A percentile compares a stretch with the other conserved stretches of the same genome.
These are phyloP conservation scores for Leguminivora glycinivorella DNA, from an alignment of 1,140 invertebrate genomes.

Conservation along the genomic window DNA sequence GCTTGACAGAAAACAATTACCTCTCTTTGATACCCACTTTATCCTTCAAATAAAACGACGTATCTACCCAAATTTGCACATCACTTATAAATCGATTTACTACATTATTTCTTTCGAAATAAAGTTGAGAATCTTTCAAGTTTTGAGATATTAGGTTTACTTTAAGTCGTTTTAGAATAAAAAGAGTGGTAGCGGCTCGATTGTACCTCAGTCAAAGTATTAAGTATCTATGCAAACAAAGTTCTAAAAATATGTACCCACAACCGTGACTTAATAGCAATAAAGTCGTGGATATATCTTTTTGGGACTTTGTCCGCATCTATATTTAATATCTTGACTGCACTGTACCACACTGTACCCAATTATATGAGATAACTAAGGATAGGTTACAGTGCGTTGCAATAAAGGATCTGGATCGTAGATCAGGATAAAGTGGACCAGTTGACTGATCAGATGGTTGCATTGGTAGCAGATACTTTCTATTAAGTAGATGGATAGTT, in stretches of 20 bases:
- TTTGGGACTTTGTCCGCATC: no score
- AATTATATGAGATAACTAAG: slow-evolving; percentile 16
- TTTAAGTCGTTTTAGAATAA: neutral
- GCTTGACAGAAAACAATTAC: slow-evolving; percentile 26
- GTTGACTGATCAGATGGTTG: neutral
- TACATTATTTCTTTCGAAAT: neutral
- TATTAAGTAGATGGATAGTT: no score
- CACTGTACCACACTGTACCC: no score
- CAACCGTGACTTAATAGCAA: no score
- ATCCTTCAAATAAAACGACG: neutral
- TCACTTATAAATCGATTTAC: neutral
- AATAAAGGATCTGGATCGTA: neutral
- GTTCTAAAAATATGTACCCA: no score
- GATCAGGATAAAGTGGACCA: neutral
- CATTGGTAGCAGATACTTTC: no score
- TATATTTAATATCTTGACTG: no score
- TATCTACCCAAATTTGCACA: neutral
- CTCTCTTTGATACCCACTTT: slow-evolving; percentile 10
- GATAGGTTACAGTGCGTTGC: slow-evolving; percentile 12
- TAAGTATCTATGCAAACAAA: no score
- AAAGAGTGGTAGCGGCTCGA: neutral
- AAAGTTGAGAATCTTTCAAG: neutral
- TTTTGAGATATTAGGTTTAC: neutral
- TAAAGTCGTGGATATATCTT: no score
- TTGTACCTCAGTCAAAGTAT: no score